Percentiles rank a stretch among this genome's conserved stretches.
These are phyloP conservation scores for Hipparchia sbordonii DNA, from an alignment of 2,888 invertebrate species.

Conservation along the genomic window DNA sequence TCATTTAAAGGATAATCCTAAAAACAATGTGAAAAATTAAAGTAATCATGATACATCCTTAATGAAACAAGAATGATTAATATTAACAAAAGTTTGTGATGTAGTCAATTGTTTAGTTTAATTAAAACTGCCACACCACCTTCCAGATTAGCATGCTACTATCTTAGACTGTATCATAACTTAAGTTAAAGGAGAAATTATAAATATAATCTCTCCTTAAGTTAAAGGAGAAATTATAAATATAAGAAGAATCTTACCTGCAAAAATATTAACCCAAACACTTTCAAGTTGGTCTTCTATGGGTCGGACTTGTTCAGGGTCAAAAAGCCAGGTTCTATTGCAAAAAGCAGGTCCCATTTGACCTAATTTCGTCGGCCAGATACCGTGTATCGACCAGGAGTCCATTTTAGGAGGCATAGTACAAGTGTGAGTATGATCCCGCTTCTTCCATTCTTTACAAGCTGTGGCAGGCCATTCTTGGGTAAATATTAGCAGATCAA, in stretches of 20 bases:
- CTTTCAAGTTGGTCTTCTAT: conserved; percentile 82
- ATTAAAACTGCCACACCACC: too few relatives aligned
- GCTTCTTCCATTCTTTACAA: conserved; percentile 87
- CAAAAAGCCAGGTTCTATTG: conserved; percentile 86
- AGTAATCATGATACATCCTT: too few relatives aligned
- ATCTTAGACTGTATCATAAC: too few relatives aligned
- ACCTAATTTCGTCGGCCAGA: conserved; percentile 90
- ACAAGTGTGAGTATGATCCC: conserved; percentile 84
- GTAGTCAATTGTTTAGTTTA: too few relatives aligned
- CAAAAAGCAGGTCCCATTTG: conserved; percentile 88
- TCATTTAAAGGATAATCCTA: too few relatives aligned
- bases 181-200: too few relatives aligned
- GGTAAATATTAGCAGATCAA: conserved; percentile 91
- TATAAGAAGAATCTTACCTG: conserved; percentile 57
- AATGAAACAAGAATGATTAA: too few relatives aligned
- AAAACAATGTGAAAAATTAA: too few relatives aligned
- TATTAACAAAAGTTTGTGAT: too few relatives aligned
- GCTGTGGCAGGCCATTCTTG: conserved; percentile 88
- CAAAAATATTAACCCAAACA: conserved; percentile 89
- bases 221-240: too few relatives aligned
- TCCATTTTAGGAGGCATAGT: conserved; percentile 82
- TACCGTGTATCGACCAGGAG: conserved; percentile 91
- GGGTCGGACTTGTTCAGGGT: conserved; percentile 81
- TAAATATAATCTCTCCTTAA: too few relatives aligned
- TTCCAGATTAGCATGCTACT: too few relatives aligned